Percentiles rank a stretch among this genome's conserved stretches.
phyloP scores from a whole-genome alignment of 2,888 invertebrate species.

The Syrista parreyssii region DNA sequence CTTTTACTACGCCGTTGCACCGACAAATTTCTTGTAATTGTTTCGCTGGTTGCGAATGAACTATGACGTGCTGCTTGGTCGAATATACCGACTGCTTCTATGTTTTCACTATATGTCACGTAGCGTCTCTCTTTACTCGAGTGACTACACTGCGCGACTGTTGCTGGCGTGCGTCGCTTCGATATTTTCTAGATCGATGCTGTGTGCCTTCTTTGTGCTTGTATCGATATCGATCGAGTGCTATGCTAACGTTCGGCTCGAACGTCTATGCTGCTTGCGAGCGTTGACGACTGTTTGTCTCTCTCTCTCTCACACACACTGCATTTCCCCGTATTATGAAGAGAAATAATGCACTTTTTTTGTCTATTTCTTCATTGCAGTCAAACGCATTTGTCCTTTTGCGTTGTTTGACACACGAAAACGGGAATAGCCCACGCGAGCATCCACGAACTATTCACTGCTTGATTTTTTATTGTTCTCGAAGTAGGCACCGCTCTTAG shows the following conservation, averaged over 20 bases:
- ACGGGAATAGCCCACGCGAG: neutral
- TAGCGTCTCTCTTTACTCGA: no score
- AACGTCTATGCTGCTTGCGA: no score
- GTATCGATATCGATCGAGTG: neutral
- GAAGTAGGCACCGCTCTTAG: neutral
- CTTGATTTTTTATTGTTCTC: neutral
- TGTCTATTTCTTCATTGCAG: neutral
- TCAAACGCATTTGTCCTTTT: neutral
- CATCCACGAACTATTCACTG: neutral
- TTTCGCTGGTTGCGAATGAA: neutral
- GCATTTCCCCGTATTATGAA: no score
- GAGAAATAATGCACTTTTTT: neutral
- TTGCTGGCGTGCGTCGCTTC: neutral
- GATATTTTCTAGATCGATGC: neutral
- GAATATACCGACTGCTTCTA: neutral
- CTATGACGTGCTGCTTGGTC: conserved; percentile 10
- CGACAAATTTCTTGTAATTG: no score
- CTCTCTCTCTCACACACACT: no score
- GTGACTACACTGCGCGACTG: neutral
- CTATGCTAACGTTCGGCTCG: no score
- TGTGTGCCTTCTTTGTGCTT: neutral
- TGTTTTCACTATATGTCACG: no score
- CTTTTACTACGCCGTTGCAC: neutral
- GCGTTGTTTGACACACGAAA: neutral
- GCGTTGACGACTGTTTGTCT: no score